These are phyloP conservation scores for Adoxophyes honmai DNA, from an alignment of 1,140 invertebrate species.

Conservation along the genomic window DNA sequence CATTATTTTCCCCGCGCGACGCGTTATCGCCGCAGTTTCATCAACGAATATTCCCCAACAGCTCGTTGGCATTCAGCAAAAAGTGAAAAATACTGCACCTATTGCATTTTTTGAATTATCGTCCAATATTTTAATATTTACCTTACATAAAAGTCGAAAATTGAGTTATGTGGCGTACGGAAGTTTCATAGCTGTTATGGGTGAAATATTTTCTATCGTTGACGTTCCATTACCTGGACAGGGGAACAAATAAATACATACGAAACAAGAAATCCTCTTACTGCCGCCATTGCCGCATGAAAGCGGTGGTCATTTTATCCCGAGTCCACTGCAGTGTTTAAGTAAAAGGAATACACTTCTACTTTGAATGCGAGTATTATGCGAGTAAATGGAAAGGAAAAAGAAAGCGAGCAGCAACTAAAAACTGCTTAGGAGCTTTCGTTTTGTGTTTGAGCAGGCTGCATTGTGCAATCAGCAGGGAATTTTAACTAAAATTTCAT, in stretches of 20 bases:
- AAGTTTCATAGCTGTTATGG: background rate
- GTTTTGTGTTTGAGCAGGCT: slow-evolving; percentile 9
- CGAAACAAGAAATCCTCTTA: slow-evolving; percentile 5
- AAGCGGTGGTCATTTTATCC: slow-evolving; percentile 9
- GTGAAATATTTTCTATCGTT: slow-evolving; percentile 13
- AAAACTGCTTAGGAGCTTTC: slow-evolving; percentile 14
- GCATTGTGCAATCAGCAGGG: slow-evolving; percentile 10
- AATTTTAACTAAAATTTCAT: background rate
- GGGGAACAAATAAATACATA: slow-evolving; percentile 13
- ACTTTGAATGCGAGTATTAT: slow-evolving; percentile 14
- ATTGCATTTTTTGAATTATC: slow-evolving; percentile 15
- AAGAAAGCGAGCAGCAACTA: slow-evolving; percentile 11
- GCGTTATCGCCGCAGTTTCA: slow-evolving; percentile 40
- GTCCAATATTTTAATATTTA: slow-evolving; percentile 8
- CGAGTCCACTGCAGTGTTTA: slow-evolving; percentile 11
- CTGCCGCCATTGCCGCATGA: slow-evolving; percentile 2
- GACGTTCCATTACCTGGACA: background rate
- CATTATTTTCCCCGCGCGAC: slow-evolving; percentile 35
- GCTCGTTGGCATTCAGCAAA: slow-evolving; percentile 34
- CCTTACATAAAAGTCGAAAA: slow-evolving; percentile 9
- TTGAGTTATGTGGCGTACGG: background rate
- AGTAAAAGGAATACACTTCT: slow-evolving; percentile 16
- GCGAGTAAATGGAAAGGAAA: slow-evolving; percentile 14
- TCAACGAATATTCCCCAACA: slow-evolving; percentile 36
- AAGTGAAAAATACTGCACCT: slow-evolving; percentile 28